These are phyloP conservation scores for Lophotis ruficrista DNA, from an alignment of 2,113 vertebrate species.

Conservation along the genomic window DNA sequence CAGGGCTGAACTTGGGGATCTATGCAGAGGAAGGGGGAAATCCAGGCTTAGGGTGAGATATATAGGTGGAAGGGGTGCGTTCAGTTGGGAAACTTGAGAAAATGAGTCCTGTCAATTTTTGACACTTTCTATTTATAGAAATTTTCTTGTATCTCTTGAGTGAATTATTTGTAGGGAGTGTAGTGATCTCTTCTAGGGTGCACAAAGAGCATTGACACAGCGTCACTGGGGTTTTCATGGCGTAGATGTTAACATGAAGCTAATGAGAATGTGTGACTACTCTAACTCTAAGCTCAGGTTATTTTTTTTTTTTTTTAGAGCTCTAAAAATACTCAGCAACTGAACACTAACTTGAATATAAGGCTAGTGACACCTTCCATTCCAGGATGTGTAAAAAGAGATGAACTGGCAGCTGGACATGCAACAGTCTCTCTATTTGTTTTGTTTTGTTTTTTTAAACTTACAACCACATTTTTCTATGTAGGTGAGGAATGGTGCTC, in stretches of 20 bases:
- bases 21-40: not conserved
- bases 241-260: not conserved
- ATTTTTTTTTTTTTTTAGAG: not conserved
- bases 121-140: not conserved
- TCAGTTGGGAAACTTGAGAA: not conserved
- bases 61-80: not conserved
- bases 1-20: not conserved
- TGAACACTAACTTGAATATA: not conserved
- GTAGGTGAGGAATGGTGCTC: constrained; percentile 66
- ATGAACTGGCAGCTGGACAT: not conserved
- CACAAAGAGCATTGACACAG: not conserved
- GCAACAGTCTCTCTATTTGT: not conserved
- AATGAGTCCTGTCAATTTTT: not conserved
- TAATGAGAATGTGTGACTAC: not conserved
- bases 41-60: not conserved
- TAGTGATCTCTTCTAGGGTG: not conserved
- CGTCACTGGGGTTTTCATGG: not conserved
- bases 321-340: not conserved
- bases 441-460: not conserved
- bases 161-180: not conserved
- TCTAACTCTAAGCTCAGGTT: not conserved
- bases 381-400: not conserved
- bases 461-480: constrained; percentile 33
- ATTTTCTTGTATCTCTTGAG: not conserved
- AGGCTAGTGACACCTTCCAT: not conserved